Conservation (phyloP, 1,140 invertebrate species). For the Drosophila aff. region DNA sequence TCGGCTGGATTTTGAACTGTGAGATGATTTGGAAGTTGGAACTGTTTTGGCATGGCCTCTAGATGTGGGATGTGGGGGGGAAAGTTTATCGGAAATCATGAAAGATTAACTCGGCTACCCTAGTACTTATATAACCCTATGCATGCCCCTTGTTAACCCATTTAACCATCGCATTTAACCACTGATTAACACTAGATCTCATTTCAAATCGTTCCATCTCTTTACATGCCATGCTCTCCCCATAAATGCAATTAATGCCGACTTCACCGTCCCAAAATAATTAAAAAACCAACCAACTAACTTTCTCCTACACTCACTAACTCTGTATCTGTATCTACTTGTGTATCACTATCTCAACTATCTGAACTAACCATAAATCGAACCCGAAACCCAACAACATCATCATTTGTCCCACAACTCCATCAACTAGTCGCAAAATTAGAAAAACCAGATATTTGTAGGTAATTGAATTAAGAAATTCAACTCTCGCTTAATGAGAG, state of each 20-base stretch:
- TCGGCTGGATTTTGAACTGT: neutral
- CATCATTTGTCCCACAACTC: conserved; percentile 12
- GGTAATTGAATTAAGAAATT: neutral
- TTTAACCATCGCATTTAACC: conserved; percentile 13
- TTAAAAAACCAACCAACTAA: conserved; percentile 1
- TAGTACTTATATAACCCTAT: neutral
- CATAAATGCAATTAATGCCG: conserved; percentile 52
- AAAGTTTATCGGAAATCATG: neutral
- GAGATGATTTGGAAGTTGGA: neutral
- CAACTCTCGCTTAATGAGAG: neutral
- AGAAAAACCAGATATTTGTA: conserved; percentile 8
- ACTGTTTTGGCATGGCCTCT: neutral
- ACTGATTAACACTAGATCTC: conserved; percentile 56
- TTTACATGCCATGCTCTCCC: conserved; percentile 82
- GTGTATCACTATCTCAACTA: neutral
- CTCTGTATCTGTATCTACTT: neutral
- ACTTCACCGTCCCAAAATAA: conserved; percentile 28
- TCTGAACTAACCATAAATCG: neutral
- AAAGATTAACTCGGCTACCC: neutral
- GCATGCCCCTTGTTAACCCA: conserved; percentile 18
- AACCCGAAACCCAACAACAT: conserved; percentile 4
- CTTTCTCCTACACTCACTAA: conserved; percentile 4
- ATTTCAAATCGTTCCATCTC: conserved; percentile 66
- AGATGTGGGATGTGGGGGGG: neutral
- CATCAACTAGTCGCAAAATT: conserved; percentile 18